Evolutionary conservation across 2,113 vertebrate species (phyloP), one percentile per base, ranked within the genome.

Genomic region (Phylloscopus trochilus): DNA sequence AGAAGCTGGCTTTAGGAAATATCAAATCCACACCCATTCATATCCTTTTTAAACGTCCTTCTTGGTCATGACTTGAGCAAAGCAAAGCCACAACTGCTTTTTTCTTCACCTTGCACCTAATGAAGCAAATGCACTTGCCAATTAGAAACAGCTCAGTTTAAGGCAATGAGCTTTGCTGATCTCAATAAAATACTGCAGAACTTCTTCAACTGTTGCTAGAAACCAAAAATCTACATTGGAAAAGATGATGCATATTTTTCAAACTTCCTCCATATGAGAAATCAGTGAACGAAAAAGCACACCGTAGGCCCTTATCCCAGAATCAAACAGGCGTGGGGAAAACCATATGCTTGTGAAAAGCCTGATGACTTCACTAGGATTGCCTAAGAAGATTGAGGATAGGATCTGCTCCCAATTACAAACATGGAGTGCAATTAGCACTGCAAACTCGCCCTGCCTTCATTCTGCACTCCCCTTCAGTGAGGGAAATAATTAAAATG

Each of bases 321-420:
- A 93, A 96, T 79, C 75, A 88, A 74, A 91, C 56, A 76, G 16
- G 79, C 2, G 2, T 77, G 82, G 87, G 90, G 87, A 91, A 96
- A 97, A 87, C 87, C 75, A 22, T 53, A 60, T 33, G 94, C 78
- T 81, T 83, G 72, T 77, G 93, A 93, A 92, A 91, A 94, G 75
- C 68, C 72, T 68, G 69, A 75, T 86, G 88, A 95, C 88, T 95
- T 96, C 90, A 95, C 68, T 53, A 69, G 76, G 80, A 68, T 88
- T 93, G 86, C 76, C 73, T 90, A 92, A 89, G 79, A 96, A 77
- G 64, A 66, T 1, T 83, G 76, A 93, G 68, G 62, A 87, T 44
- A 67, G 76, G 52, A 93, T 90, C 79, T 83, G 90, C 83, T 87
- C 86, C 39, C 69, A 89, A 30, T 95, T 95, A 96, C 2, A 15